phyloP scores from a whole-genome alignment of 92 coral and sea anemone species.

The Heliopora coerulea region DNA sequence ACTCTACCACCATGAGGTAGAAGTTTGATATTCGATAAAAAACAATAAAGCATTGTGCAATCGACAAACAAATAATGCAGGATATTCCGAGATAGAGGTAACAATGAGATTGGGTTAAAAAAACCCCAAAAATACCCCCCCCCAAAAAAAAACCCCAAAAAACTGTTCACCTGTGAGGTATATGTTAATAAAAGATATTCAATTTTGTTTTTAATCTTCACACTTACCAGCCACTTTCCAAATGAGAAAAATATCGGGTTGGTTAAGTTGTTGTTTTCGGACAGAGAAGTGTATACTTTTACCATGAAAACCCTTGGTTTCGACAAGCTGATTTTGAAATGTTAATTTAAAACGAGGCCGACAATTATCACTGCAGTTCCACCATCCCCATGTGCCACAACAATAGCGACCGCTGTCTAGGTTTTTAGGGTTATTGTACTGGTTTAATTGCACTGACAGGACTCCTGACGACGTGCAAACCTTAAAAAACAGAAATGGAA shows the following conservation, averaged over 20 bases:
- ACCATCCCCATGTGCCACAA: conserved; percentile 15
- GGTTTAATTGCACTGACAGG: conserved; percentile 10
- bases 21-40: too few species aligned
- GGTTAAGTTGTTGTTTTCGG: too few species aligned
- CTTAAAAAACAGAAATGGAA: background rate
- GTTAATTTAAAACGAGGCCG: background rate
- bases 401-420: background rate
- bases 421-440: conserved; percentile 31
- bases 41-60: too few species aligned
- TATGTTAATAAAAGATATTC: background rate
- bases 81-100: too few species aligned
- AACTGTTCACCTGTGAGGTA: background rate
- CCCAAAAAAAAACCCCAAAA: too few species aligned
- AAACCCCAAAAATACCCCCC: too few species aligned
- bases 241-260: background rate
- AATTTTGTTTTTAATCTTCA: too few species aligned
- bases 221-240: background rate
- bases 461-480: background rate
- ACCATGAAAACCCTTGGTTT: background rate
- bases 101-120: too few species aligned
- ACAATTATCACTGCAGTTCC: background rate
- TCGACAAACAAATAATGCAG: too few species aligned
- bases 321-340: background rate
- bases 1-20: too few species aligned
- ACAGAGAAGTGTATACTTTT: too few species aligned